phyloP scores from a whole-genome alignment of 2,113 vertebrate genomes.

The Pseudopodoces humilis region DNA sequence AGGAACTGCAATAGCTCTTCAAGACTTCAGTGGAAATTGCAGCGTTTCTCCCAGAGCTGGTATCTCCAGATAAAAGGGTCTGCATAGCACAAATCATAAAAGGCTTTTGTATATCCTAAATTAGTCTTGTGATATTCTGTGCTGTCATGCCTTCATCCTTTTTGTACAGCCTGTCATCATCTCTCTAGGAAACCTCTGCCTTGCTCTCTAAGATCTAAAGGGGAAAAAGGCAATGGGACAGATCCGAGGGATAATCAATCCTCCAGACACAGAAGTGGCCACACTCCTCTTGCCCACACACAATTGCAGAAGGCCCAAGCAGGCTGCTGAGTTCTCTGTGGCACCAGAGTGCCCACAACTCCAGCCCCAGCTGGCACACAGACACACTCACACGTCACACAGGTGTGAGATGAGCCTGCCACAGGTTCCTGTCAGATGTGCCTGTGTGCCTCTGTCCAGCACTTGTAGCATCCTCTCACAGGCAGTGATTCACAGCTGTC shows the following conservation, averaged over 20 bases:
- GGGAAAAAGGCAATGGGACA: not conserved
- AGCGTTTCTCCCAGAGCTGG: not conserved
- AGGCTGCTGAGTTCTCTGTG: fast-evolving
- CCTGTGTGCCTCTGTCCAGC: not conserved
- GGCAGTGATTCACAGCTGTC: not conserved
- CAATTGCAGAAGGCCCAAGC: not conserved
- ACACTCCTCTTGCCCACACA: not conserved
- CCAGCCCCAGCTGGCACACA: not conserved
- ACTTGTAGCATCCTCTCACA: fast-evolving
- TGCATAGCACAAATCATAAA: not conserved
- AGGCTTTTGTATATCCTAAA: not conserved
- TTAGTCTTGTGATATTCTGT: not conserved
- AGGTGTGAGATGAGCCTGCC: fast-evolving
- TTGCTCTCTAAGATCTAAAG: not conserved
- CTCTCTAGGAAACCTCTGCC: not conserved
- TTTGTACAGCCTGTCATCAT: not conserved
- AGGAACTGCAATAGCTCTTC: not conserved
- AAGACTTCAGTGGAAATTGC: not conserved
- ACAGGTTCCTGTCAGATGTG: not conserved
- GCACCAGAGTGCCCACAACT: not conserved
- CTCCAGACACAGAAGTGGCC: not conserved
- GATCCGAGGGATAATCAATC: not conserved
- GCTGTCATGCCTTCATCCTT: not conserved
- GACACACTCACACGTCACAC: fast-evolving
- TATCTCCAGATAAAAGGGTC: not conserved